These are phyloP conservation scores for Salminus brasiliensis DNA, from an alignment of 2,113 vertebrate species.

Conservation along the genomic window DNA sequence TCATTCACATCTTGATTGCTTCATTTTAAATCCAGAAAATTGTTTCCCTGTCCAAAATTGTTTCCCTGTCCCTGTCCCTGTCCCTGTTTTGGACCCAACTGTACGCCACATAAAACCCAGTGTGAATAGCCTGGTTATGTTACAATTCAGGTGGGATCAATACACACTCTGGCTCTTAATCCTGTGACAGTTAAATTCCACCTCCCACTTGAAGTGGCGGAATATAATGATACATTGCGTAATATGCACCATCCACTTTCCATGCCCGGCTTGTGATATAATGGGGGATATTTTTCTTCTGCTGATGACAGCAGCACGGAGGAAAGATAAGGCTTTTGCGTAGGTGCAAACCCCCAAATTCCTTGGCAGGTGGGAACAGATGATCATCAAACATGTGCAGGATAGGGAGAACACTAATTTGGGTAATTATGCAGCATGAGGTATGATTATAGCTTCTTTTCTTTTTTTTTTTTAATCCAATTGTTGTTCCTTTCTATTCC, in stretches of 20 bases:
- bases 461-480: slow-evolving; percentile 56
- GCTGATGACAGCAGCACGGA: slow-evolving; percentile 4
- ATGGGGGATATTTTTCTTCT: slow-evolving; percentile 25
- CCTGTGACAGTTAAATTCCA: slow-evolving; percentile 22
- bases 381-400: slow-evolving; percentile 21
- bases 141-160: slow-evolving; percentile 16
- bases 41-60: too few species aligned
- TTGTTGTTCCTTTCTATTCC: slow-evolving; percentile 50
- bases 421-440: slow-evolving; percentile 61
- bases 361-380: slow-evolving; percentile 1
- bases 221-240: slow-evolving; percentile 38
- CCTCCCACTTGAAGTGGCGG: slow-evolving; percentile 4
- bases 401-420: slow-evolving; percentile 59
- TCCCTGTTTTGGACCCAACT: too few species aligned
- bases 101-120: not conserved
- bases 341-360: slow-evolving; percentile 25
- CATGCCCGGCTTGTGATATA: slow-evolving; percentile 6
- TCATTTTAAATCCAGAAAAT: too few species aligned
- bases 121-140: slow-evolving; percentile 13
- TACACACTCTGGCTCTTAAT: slow-evolving; percentile 13
- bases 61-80: too few species aligned
- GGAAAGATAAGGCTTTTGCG: not conserved
- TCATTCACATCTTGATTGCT: too few species aligned
- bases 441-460: slow-evolving; percentile 64
- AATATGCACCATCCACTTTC: slow-evolving; percentile 1